These are phyloP conservation scores for Mantis religiosa DNA, from an alignment of 2,888 invertebrate genomes.

Conservation along the genomic window DNA sequence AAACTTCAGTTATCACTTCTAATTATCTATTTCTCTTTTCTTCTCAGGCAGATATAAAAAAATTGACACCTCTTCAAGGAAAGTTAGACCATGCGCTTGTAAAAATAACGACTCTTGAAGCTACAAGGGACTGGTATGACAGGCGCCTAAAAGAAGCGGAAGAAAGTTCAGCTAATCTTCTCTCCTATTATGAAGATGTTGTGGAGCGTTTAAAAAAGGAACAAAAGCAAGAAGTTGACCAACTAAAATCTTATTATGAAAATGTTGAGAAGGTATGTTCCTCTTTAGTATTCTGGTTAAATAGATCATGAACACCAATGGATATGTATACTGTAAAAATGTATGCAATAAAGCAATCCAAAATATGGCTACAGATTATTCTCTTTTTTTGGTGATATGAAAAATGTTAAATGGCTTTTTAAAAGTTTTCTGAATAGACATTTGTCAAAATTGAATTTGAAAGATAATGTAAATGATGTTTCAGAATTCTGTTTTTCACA, in stretches of 20 bases:
- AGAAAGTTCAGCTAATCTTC: neutral
- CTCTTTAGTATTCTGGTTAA: neutral
- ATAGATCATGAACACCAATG: too few species aligned
- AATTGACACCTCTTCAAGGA: neutral
- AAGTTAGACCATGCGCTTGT: neutral
- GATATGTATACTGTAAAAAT: too few species aligned
- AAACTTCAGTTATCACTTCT: neutral
- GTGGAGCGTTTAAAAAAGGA: neutral
- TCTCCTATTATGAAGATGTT: neutral
- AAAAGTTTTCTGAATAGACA: too few species aligned
- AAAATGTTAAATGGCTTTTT: too few species aligned
- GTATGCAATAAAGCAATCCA: too few species aligned
- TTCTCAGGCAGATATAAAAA: neutral
- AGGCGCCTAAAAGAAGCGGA: neutral
- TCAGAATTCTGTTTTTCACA: too few species aligned
- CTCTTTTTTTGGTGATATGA: too few species aligned
- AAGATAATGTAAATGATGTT: too few species aligned
- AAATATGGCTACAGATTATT: too few species aligned
- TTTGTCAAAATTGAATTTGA: too few species aligned
- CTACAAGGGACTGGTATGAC: neutral
- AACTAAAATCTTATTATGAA: neutral
- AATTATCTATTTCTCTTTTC: neutral
- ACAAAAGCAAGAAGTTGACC: neutral
- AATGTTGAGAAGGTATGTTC: neutral
- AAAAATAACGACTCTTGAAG: neutral